Evolutionary conservation across 2,797 vertebrate genomes (phyloP), one percentile per base, ranked within the genome.

Genomic region (Fundulus diaphanus): DNA sequence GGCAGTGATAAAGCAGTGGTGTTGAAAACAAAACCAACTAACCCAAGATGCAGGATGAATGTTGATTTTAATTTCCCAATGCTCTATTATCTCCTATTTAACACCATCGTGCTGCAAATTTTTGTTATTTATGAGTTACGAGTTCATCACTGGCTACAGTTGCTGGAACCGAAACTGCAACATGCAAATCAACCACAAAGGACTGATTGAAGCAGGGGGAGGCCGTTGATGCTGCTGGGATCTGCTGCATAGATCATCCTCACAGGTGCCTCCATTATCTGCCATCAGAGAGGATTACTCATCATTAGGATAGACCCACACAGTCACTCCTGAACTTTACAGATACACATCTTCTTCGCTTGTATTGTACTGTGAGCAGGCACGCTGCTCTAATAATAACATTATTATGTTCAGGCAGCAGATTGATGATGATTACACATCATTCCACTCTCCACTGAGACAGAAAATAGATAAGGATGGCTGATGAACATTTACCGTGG

Each of bases 361-460:
- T 57, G 63, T 77, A 73, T 67, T 73, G 82, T 66, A 29, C 52
- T 68, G 65, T 77, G 71, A 54, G 70, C 76, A 56, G 76, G 76
- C 71, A 27, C 76, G 70, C 86, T 82, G 63, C 59, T 87, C 80
- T 89, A 88, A 91, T 90, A 84, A 90, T 83, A 87, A 87, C 73
- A 78, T 87, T 74, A 87, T 89, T 85, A 85, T 84, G 84, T 89
- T 89, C 80, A 82, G 76, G 51, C 79, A 44, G 82, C 84, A 84
- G 90, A 89, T 83, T 91, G 87, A 92, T 90, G 87, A 87, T 92
- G 85, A 91, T 92, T 86, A 85, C 80, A 68, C 70, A 70, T 87
- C 82, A 86, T 88, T 86, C 74, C 72, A 73, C 82, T 87, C 83
- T 87, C 82, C 8, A 29, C 83, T 69, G 75, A 88, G 88, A 87